A percentile compares a stretch with the other conserved stretches of the same genome.
These are phyloP conservation scores for Endotricha flammealis DNA, from an alignment of 2,888 invertebrate genomes.

Conservation along the genomic window DNA sequence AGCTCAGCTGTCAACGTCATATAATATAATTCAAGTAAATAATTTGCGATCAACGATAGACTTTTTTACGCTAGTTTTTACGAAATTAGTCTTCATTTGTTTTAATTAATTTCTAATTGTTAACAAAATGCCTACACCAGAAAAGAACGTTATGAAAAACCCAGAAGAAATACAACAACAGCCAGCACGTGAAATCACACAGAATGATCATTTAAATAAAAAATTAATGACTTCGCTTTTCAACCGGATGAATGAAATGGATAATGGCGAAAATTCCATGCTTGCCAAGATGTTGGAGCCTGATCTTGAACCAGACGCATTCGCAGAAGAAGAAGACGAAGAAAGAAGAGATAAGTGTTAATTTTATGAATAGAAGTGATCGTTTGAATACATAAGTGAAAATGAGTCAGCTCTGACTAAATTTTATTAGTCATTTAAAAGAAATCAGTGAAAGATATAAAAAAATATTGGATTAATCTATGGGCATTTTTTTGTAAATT, in stretches of 20 bases:
- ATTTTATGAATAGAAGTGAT: slow-evolving; percentile 18
- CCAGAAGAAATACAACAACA: slow-evolving; percentile 40
- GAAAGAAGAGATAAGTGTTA: slow-evolving; percentile 29
- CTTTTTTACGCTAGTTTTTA: slow-evolving; percentile 25
- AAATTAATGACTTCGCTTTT: slow-evolving; percentile 80
- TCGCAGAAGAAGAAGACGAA: slow-evolving; percentile 44
- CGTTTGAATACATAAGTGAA: no score
- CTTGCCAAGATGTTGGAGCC: slow-evolving; percentile 51
- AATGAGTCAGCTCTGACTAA: slow-evolving; percentile 2
- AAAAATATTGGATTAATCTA: no score
- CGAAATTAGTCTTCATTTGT: slow-evolving; percentile 11
- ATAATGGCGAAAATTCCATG: slow-evolving; percentile 44
- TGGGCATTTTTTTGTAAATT: no score
- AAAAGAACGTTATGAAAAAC: slow-evolving; percentile 35
- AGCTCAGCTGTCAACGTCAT: no score
- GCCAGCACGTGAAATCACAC: slow-evolving; percentile 72
- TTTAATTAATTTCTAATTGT: no score
- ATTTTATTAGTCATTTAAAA: no score
- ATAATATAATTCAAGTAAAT: no score
- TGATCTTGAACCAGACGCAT: slow-evolving; percentile 30
- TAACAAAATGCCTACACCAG: slow-evolving; percentile 63
- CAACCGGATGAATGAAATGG: slow-evolving; percentile 70
- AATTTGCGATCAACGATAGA: no score
- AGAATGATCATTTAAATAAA: slow-evolving; percentile 83
- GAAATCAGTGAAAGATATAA: no score